Base-by-base conservation (phyloP, 2,888 invertebrate species). In the Scaptomyza polygonia region DNA sequence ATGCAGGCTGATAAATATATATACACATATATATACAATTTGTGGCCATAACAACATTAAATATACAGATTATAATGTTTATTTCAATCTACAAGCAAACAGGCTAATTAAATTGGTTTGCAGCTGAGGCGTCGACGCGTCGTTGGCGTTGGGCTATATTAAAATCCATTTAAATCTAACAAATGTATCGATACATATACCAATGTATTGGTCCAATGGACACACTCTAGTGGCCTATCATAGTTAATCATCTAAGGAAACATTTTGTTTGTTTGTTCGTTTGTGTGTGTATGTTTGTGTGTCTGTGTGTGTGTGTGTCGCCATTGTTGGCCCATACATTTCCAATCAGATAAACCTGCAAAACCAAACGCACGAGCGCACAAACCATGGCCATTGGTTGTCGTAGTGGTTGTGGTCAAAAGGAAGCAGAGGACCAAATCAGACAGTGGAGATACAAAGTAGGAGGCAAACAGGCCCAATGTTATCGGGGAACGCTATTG, bases 181-280 rank as follows among this genome's bases (percentile, higher is more conserved):
- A 67, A 76, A 72, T 77, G 73, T 76, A 76, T 82, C 71, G 84
- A 79, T 80, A 70, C 74, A 74, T 14, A 34, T 36, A 36, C 49
- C 45, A 59, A 54, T 68, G 45, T 14, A 49, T 34, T 62, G 62
- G 55, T 58, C 56, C 63, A 72, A 67, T 68, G 76, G 49, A 40
- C 63, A 25, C 49, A 49, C 79, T 64, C 66, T 72, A 14, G 54
- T 70, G 73, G 54, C 72, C 76, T 87, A 84, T 84, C 84, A 67
- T 65, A 73, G 87, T 77, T 84, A 87, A 84, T 84, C 84, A 84
- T 84, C 88, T 87, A 84, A 87, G 87, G 83, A 85, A 86, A 76
- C 73, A 63, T 73, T 74, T 66, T 75, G 70, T 76, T 64, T 72
- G 69, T 77, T 70, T 79, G 66, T 49, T 8, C 44, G 30, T 69